phyloP scores from a whole-genome alignment of 2,113 vertebrate genomes.

The Barbus barbus region DNA sequence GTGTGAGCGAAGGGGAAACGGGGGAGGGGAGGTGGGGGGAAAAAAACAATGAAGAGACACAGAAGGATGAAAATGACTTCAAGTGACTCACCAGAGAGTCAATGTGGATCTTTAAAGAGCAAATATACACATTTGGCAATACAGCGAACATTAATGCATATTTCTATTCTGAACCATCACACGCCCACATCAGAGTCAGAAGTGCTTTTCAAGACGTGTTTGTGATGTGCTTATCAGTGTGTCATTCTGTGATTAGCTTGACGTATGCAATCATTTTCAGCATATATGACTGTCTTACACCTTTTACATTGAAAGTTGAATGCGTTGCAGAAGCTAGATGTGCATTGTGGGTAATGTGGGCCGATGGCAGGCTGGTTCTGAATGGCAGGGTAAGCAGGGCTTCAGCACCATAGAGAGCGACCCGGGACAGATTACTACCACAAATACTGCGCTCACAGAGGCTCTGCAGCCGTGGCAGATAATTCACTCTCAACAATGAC shows the following conservation, averaged over 20 bases:
- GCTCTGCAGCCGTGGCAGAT: not conserved
- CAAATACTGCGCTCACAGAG: not conserved
- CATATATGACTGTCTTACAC: not conserved
- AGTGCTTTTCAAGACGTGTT: not conserved
- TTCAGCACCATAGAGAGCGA: not conserved
- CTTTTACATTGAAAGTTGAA: not conserved
- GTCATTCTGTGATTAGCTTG: conserved; percentile 23
- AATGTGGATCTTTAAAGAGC: conserved; percentile 32
- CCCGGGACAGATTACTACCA: not conserved
- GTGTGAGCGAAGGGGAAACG: conserved; percentile 33
- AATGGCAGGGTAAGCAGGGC: not conserved
- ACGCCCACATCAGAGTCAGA: not conserved
- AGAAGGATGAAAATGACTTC: conserved; percentile 38
- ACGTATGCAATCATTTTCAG: conserved; percentile 11
- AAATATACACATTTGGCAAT: conserved; percentile 1
- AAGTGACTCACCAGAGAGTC: conserved; percentile 40
- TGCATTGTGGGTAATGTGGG: not conserved
- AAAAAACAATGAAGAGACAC: conserved; percentile 44
- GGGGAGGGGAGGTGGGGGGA: conserved; percentile 43
- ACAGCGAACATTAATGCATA: not conserved
- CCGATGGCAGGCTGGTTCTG: not conserved
- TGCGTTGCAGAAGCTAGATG: not conserved
- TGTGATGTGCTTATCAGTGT: not conserved
- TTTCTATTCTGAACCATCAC: conserved; percentile 23
- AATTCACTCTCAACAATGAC: not conserved